Conservation (phyloP, 2,888 invertebrate species). For the Leptopilina syphax region DNA sequence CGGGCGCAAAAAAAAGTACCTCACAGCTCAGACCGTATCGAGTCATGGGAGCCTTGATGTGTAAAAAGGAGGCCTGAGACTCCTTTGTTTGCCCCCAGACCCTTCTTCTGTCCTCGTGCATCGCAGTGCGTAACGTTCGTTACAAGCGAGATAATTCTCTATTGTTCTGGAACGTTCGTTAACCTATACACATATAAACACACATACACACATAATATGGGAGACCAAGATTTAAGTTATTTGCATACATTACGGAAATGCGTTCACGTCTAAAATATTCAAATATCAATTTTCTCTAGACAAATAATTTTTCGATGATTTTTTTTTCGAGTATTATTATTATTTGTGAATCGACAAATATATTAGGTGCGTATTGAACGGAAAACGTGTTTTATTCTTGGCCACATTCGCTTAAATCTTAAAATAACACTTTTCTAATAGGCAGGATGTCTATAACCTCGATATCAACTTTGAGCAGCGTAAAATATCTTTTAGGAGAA, state of each 20-base stretch:
- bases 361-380: not conserved
- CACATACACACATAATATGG: too few relatives aligned
- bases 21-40: conserved; percentile 16
- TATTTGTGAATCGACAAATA: too few relatives aligned
- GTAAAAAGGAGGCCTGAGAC: conserved; percentile 27
- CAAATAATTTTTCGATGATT: too few relatives aligned
- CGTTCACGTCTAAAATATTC: too few relatives aligned
- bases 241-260: too few relatives aligned
- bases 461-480: not conserved
- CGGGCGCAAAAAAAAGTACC: not conserved
- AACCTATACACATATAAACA: not conserved
- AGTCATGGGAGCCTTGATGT: conserved; percentile 19
- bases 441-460: not conserved
- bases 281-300: too few relatives aligned
- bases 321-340: too few relatives aligned
- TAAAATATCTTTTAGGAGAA: not conserved
- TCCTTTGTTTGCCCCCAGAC: conserved; percentile 20
- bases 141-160: conserved; percentile 50
- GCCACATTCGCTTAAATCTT: conserved; percentile 1
- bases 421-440: conserved; percentile 25
- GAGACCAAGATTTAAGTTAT: too few relatives aligned
- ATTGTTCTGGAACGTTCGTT: conserved; percentile 54
- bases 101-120: conserved; percentile 21
- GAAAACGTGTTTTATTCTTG: conserved; percentile 17
- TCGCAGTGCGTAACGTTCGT: conserved; percentile 30